phyloP scores from a whole-genome alignment of 2,113 vertebrate genomes.

The Galemys pyrenaicus region DNA sequence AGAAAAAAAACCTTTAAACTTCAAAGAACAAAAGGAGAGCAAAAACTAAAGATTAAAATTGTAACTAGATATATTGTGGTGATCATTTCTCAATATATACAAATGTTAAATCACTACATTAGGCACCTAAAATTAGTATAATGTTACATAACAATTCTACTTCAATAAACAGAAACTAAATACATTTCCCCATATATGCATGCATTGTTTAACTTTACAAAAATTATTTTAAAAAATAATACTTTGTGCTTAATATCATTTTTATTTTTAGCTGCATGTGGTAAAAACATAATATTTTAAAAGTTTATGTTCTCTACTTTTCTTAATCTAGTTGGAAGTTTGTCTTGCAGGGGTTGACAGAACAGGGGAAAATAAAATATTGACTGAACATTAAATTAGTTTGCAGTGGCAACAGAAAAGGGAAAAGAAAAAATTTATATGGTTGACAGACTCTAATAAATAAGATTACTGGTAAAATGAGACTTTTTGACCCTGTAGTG shows the following conservation, averaged over 20 bases:
- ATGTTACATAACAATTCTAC: too few species aligned
- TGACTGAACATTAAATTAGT: background rate
- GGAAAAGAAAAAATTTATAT: background rate
- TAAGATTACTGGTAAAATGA: background rate
- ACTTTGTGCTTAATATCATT: background rate
- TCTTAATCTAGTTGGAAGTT: background rate
- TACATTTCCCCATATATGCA: background rate
- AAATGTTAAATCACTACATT: too few species aligned
- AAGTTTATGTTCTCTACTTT: background rate
- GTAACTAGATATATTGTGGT: too few species aligned
- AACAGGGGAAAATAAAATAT: background rate
- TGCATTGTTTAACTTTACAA: background rate
- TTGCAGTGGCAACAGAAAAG: background rate
- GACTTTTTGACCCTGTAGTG: background rate
- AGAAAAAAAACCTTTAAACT: background rate
- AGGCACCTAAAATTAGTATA: too few species aligned
- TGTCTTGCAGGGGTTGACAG: background rate
- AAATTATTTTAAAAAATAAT: background rate
- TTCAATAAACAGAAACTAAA: background rate
- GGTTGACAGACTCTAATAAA: background rate
- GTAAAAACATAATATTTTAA: background rate
- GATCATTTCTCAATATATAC: too few species aligned
- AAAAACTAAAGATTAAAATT: background rate
- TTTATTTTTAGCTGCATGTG: background rate
- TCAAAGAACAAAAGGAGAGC: background rate